A percentile compares a stretch with the other conserved stretches of the same genome.
Conservation (phyloP, 2,113 vertebrate species). For the Megaptera novaeangliae region DNA sequence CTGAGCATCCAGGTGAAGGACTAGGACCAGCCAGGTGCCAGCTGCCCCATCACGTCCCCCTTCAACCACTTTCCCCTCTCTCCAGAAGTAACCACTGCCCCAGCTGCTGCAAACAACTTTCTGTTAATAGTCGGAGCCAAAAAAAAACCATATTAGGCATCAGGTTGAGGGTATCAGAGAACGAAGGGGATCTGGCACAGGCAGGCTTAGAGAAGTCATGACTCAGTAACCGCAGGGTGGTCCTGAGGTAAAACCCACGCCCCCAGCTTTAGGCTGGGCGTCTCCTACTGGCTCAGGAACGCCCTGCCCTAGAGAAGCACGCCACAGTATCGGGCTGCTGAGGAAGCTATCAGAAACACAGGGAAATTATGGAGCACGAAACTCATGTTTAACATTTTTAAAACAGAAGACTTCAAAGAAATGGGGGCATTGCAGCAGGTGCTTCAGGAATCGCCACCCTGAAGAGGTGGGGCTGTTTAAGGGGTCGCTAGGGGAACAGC, state of each 20-base stretch:
- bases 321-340: background rate
- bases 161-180: background rate
- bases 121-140: background rate
- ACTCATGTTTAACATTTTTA: background rate
- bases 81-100: background rate
- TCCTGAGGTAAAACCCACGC: background rate
- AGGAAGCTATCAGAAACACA: rapidly evolving
- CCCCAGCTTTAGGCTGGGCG: background rate
- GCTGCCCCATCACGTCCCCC: background rate
- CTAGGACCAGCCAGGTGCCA: background rate
- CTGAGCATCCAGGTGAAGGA: no score
- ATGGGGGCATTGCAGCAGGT: no score
- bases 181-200: background rate
- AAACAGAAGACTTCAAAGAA: background rate
- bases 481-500: rapidly evolving
- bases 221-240: rapidly evolving
- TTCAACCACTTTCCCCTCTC: background rate
- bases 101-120: background rate
- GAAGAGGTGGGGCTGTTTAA: background rate
- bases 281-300: rapidly evolving
- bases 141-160: no score
- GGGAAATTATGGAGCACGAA: background rate
- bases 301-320: background rate
- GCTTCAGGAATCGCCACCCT: background rate
- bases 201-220: background rate